Evolutionary conservation across 2,113 vertebrate species (phyloP).

Genomic region (Neodon shergylaensis): DNA sequence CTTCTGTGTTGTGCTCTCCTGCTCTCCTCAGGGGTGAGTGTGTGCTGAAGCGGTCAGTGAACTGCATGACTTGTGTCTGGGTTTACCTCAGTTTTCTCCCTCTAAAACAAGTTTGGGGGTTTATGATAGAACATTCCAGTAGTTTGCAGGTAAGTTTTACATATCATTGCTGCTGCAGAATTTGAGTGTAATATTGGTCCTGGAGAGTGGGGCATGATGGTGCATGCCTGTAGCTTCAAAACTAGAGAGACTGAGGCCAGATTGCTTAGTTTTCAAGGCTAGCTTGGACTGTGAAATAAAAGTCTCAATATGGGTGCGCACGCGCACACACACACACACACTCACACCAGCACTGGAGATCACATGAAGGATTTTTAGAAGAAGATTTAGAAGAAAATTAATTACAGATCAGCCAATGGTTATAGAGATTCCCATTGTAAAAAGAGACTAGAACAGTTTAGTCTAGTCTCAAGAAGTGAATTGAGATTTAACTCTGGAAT

Average conservation of each 20-base stretch:
- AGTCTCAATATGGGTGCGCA: not conserved
- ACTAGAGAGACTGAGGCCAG: not conserved
- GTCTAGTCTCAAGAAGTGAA: not conserved
- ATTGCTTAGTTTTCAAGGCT: not conserved
- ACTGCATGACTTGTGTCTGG: not conserved
- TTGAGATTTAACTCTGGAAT: not conserved
- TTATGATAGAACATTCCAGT: not conserved
- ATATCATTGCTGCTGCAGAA: not conserved
- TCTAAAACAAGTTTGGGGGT: not conserved
- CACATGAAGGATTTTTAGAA: not conserved
- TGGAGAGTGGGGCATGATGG: not conserved
- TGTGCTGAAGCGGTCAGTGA: not conserved
- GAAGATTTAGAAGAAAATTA: not conserved
- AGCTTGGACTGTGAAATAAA: not conserved
- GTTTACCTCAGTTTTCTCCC: not conserved
- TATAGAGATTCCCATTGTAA: not conserved
- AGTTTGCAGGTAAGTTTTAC: not conserved
- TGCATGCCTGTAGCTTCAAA: not conserved
- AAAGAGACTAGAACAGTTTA: not conserved
- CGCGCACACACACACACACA: too few relatives aligned
- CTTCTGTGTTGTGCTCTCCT: not conserved
- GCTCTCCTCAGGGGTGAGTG: not conserved
- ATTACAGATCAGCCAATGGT: not conserved
- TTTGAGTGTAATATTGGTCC: not conserved
- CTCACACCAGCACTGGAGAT: not conserved